Evolutionary conservation across 2,797 vertebrate species (phyloP).

Genomic region (Neosilurus hyrtlii): DNA sequence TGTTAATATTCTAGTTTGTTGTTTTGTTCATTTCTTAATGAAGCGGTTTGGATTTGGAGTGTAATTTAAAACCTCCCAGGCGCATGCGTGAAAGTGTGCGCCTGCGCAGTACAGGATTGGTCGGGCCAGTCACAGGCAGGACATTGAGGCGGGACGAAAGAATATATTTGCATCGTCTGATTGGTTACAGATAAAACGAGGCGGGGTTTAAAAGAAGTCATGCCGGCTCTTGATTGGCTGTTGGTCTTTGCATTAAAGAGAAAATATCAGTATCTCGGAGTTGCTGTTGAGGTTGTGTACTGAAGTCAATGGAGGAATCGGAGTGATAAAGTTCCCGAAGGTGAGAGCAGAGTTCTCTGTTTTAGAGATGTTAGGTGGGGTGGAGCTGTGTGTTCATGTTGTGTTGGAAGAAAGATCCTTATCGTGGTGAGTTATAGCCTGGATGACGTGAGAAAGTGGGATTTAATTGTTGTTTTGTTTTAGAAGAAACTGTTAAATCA

Average conservation of each 20-base stretch:
- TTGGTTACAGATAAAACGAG: constrained; percentile 34
- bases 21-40: not conserved
- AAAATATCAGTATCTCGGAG: not conserved
- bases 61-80: not conserved
- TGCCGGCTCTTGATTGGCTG: constrained; percentile 41
- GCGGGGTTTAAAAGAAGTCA: constrained; percentile 4
- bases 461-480: not conserved
- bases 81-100: constrained; percentile 1
- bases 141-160: not conserved
- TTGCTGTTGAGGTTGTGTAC: constrained; percentile 9
- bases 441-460: not conserved
- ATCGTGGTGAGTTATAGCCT: not conserved
- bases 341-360: not conserved
- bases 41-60: not conserved
- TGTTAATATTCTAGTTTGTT: not conserved
- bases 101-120: not conserved
- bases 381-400: not conserved
- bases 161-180: not conserved
- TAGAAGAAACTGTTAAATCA: not conserved
- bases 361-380: too few relatives aligned
- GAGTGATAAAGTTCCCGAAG: not conserved
- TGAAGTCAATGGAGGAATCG: constrained; percentile 48
- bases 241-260: not conserved
- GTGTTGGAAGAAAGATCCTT: not conserved
- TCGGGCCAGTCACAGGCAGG: too few relatives aligned